Percentiles rank a stretch among this genome's conserved stretches.
Conservation (phyloP, 2,888 invertebrate species). For the Eurytoma adleriae region DNA sequence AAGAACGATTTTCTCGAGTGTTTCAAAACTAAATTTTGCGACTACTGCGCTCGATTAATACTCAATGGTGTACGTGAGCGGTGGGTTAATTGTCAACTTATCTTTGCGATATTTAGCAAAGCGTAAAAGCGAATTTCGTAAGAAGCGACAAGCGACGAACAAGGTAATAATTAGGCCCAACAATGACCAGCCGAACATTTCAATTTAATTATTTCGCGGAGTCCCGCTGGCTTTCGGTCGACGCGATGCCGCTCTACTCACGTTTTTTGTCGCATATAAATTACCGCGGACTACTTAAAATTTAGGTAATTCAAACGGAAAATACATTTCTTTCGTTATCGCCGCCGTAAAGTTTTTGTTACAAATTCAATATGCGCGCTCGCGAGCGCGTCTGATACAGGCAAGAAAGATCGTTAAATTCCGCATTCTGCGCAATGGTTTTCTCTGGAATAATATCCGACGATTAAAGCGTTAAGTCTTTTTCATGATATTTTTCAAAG, state of each 20-base stretch:
- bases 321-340: neutral
- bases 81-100: neutral
- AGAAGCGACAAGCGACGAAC: neutral
- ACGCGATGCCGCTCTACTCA: neutral
- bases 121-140: constrained; percentile 27
- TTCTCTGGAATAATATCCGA: too few species aligned
- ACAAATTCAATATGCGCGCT: too few species aligned
- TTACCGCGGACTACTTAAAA: constrained; percentile 18
- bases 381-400: too few species aligned
- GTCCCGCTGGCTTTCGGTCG: neutral
- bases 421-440: too few species aligned
- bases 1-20: too few species aligned
- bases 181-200: constrained; percentile 12
- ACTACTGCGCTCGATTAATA: neutral
- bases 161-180: constrained; percentile 3
- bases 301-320: constrained; percentile 24
- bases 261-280: neutral
- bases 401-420: too few species aligned
- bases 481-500: too few species aligned
- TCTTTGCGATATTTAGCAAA: neutral
- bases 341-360: neutral
- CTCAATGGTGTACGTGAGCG: constrained; percentile 11
- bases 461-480: too few species aligned
- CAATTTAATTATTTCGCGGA: constrained; percentile 30
- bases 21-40: too few species aligned